Percentiles rank a stretch among this genome's conserved stretches.
Evolutionary conservation across 2,888 invertebrate species (phyloP).

Genomic region (Amaurobius ferox): DNA sequence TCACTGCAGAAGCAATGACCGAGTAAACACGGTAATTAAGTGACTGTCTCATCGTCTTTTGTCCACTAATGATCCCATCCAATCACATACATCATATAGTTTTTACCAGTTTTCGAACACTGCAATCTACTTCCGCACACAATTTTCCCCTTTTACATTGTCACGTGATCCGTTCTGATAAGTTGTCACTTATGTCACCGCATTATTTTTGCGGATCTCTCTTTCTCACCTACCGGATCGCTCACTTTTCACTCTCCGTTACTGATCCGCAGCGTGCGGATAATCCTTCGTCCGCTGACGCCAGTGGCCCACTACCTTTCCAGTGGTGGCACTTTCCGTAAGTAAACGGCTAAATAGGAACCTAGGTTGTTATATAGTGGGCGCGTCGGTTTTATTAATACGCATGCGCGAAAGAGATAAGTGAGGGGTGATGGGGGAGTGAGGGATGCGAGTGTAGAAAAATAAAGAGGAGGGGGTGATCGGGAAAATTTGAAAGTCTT

Average conservation of each 20-base stretch:
- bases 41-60: conserved; percentile 37
- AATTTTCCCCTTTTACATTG: neutral
- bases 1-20: conserved; percentile 28
- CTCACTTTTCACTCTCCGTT: too few relatives aligned
- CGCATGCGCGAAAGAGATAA: conserved; percentile 40
- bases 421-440: neutral
- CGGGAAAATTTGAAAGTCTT: conserved; percentile 7
- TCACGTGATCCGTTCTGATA: neutral
- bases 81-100: neutral
- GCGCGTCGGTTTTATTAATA: conserved; percentile 49
- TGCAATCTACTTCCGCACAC: neutral
- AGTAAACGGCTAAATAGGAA: conserved; percentile 59
- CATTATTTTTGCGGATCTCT: neutral
- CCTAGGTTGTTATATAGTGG: conserved; percentile 68
- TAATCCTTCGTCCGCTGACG: neutral
- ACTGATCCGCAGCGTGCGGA: conserved; percentile 13
- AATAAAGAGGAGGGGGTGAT: neutral
- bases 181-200: neutral
- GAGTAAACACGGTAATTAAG: neutral
- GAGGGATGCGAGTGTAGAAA: neutral
- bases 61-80: conserved; percentile 25
- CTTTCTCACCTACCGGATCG: too few relatives aligned
- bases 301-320: conserved; percentile 13
- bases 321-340: conserved; percentile 37
- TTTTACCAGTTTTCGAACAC: neutral